Evolutionary conservation across 2,797 vertebrate genomes (phyloP).

Genomic region (Tangara arthus): DNA sequence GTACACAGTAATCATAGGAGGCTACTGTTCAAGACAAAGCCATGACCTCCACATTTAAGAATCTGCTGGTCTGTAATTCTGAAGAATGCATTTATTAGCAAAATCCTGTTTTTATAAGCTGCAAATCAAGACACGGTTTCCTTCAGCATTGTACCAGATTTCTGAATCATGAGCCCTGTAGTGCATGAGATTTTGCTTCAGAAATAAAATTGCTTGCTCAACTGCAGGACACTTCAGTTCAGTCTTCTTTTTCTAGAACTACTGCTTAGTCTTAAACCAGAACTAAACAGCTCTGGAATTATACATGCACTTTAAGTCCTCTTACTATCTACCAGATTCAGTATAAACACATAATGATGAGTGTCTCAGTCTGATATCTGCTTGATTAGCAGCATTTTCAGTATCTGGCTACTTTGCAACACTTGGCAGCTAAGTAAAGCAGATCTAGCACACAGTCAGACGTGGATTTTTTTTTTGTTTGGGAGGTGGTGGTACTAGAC

Average conservation of each 20-base stretch:
- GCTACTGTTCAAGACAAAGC: neutral
- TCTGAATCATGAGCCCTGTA: neutral
- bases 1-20: neutral
- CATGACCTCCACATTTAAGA: neutral
- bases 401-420: neutral
- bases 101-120: neutral
- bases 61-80: constrained; percentile 11
- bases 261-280: neutral
- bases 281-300: neutral
- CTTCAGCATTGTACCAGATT: neutral
- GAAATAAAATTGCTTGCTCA: constrained; percentile 2
- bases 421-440: neutral
- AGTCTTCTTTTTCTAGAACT: neutral
- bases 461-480: neutral
- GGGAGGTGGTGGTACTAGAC: neutral
- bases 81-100: neutral
- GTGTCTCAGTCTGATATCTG: neutral
- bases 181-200: neutral
- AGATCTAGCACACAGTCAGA: neutral
- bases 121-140: constrained; percentile 7
- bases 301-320: neutral
- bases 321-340: neutral
- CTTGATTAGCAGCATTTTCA: neutral
- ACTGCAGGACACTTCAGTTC: neutral
- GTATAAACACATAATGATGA: neutral